Conservation (phyloP, 1,140 invertebrate genomes). For the Stegodyphus mimosarum region DNA sequence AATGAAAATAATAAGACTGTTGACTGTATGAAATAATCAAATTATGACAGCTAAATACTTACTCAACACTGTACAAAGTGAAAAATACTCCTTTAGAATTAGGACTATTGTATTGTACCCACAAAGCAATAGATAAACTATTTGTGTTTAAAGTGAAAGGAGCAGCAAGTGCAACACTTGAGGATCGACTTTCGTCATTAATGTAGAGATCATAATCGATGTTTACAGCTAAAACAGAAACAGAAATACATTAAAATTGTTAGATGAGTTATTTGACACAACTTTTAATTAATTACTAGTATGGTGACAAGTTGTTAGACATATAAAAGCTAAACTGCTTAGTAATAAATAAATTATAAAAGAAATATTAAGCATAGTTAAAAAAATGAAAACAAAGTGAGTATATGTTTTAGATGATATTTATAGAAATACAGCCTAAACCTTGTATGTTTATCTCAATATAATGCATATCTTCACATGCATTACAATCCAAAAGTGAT, state of each 20-base stretch:
- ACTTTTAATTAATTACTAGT: background rate
- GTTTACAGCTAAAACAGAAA: constrained; percentile 75
- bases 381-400: too few species aligned
- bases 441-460: too few species aligned
- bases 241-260: constrained; percentile 7
- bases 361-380: too few species aligned
- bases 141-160: constrained; percentile 83
- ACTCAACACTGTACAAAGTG: constrained; percentile 85
- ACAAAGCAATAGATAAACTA: constrained; percentile 86
- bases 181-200: constrained; percentile 83
- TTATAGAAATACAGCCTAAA: too few species aligned
- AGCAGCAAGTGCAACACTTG: constrained; percentile 87
- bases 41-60: constrained; percentile 6
- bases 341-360: too few species aligned
- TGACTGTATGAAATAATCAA: too few species aligned
- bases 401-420: too few species aligned
- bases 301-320: background rate
- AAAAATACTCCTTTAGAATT: constrained; percentile 94
- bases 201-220: constrained; percentile 96
- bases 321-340: too few species aligned
- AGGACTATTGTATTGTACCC: constrained; percentile 93
- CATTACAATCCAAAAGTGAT: too few species aligned
- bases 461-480: too few species aligned
- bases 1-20: too few species aligned
- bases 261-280: background rate